A percentile compares a stretch with the other conserved stretches of the same genome.
phyloP scores from a whole-genome alignment of 2,113 vertebrate species.

The Bolborhynchus lineola region DNA sequence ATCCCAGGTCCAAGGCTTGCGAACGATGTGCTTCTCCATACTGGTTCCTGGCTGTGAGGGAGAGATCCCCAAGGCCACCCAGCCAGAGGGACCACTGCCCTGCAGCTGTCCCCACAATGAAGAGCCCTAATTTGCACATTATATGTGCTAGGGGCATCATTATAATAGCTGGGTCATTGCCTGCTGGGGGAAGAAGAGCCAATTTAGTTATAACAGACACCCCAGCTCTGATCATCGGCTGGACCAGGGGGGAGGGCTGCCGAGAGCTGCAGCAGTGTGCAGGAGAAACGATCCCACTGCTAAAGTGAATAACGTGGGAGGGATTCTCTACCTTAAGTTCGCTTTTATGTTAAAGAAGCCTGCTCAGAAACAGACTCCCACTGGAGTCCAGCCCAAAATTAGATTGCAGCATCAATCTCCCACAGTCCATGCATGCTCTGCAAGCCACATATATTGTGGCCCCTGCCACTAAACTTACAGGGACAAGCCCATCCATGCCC shows the following conservation, averaged over 20 bases:
- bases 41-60: neutral
- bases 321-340: neutral
- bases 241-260: fast-evolving
- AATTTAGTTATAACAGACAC: neutral
- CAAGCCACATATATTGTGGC: neutral
- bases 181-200: neutral
- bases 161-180: neutral
- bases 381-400: neutral
- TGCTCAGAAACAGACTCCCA: neutral
- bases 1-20: neutral
- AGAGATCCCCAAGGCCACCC: neutral
- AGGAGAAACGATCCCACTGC: neutral
- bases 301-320: neutral
- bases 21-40: neutral
- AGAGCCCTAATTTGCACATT: neutral
- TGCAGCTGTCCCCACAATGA: neutral
- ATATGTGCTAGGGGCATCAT: neutral
- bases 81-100: neutral
- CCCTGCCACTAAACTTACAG: fast-evolving
- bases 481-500: neutral
- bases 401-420: neutral
- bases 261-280: neutral
- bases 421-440: fast-evolving
- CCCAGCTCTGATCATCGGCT: fast-evolving
- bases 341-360: neutral